A percentile compares a stretch with the other conserved stretches of the same genome.
phyloP scores from a whole-genome alignment of 2,888 invertebrate species.

The Melikaiella ostensackeni region DNA sequence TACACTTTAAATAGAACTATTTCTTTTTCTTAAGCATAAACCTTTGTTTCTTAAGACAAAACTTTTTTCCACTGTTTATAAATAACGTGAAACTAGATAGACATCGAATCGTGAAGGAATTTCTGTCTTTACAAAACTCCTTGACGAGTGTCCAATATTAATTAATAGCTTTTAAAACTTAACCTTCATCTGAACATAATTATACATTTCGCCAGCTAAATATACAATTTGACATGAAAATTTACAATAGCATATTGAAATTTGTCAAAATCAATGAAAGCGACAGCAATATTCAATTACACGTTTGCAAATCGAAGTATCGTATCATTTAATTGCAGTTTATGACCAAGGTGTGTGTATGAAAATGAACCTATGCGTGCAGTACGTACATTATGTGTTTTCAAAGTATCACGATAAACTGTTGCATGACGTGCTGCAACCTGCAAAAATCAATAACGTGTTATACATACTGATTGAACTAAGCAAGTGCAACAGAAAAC shows the following conservation, averaged over 20 bases:
- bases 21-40: no score
- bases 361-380: slow-evolving; percentile 20
- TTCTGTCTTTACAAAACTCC: no score
- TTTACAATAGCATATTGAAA: background rate
- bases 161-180: background rate
- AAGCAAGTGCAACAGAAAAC: background rate
- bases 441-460: slow-evolving; percentile 1
- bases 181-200: background rate
- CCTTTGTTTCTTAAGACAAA: no score
- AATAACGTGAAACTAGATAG: no score
- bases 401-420: background rate
- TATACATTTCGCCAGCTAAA: background rate
- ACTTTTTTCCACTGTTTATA: no score
- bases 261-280: background rate
- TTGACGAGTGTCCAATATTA: background rate
- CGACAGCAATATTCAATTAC: background rate
- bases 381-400: background rate
- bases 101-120: no score
- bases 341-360: slow-evolving; percentile 3
- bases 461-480: background rate
- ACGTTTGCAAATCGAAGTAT: slow-evolving; percentile 5
- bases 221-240: background rate
- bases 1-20: no score
- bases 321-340: slow-evolving; percentile 17
- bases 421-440: background rate